Evolutionary conservation across 1,140 invertebrate species (phyloP).

Genomic region (Rhyacophila brunnea): DNA sequence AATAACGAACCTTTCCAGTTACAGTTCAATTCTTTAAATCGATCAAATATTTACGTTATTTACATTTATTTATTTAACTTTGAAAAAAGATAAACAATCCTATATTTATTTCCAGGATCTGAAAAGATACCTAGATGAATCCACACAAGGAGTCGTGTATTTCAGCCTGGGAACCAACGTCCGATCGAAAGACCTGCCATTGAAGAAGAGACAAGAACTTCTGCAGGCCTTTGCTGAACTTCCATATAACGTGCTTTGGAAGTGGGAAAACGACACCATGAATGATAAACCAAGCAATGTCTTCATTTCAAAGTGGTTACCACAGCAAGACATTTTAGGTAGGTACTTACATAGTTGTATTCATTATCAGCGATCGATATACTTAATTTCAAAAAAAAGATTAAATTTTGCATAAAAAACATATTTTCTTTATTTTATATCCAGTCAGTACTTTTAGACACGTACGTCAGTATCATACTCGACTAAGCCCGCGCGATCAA

Average conservation of each 20-base stretch:
- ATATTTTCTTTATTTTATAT: too few relatives aligned
- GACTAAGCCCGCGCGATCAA: too few relatives aligned
- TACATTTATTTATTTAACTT: too few relatives aligned
- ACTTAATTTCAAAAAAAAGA: too few relatives aligned
- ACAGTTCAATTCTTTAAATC: background rate
- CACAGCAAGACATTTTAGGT: conserved; percentile 56
- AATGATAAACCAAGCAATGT: conserved; percentile 37
- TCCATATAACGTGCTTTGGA: conserved; percentile 53
- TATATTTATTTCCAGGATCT: conserved; percentile 40
- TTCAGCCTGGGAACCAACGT: conserved; percentile 56
- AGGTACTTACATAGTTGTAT: too few relatives aligned
- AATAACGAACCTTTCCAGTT: too few relatives aligned
- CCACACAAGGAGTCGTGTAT: conserved; percentile 44
- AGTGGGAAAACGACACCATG: conserved; percentile 47
- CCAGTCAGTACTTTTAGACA: too few relatives aligned
- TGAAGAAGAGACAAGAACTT: conserved; percentile 42
- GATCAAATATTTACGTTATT: background rate
- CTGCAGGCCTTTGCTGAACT: conserved; percentile 49
- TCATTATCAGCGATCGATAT: too few relatives aligned
- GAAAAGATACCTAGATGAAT: conserved; percentile 35
- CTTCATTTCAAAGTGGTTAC: conserved; percentile 52
- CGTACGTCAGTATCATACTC: too few relatives aligned
- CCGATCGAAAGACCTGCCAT: conserved; percentile 42
- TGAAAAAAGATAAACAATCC: too few relatives aligned
- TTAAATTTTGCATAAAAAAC: too few relatives aligned